phyloP scores from a whole-genome alignment of 2,113 vertebrate species.

The Poeciliopsis turrubarensis region DNA sequence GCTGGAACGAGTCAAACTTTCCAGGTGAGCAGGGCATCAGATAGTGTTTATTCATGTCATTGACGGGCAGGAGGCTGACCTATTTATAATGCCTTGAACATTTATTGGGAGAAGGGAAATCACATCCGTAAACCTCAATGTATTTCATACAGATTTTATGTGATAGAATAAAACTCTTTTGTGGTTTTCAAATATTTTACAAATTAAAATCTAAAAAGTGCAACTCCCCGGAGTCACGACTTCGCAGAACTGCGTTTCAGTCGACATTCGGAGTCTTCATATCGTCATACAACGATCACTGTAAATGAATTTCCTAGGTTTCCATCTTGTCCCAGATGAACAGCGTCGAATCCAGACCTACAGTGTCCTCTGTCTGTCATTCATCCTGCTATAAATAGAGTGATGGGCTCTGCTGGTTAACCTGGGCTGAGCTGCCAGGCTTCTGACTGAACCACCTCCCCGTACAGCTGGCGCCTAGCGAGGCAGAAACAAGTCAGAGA shows the following conservation, averaged over 20 bases:
- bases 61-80: not conserved
- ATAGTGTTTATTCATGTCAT: not conserved
- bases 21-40: conserved; percentile 6
- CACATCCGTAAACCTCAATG: too few species aligned
- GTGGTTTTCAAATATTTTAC: too few species aligned
- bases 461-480: conserved; percentile 60
- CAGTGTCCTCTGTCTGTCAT: conserved; percentile 34
- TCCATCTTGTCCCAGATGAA: not conserved
- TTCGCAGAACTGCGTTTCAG: too few species aligned
- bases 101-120: too few species aligned
- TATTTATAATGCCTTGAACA: not conserved
- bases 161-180: too few species aligned
- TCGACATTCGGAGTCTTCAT: not conserved
- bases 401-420: conserved; percentile 24
- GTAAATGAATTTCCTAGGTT: not conserved
- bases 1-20: conserved; percentile 5
- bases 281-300: not conserved
- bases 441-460: conserved; percentile 40
- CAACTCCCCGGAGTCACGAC: too few species aligned
- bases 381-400: conserved; percentile 40
- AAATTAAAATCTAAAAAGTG: too few species aligned
- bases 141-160: too few species aligned
- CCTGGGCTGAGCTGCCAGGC: conserved; percentile 18
- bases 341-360: conserved; percentile 4
- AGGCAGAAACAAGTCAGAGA: conserved; percentile 51